Evolutionary conservation across 23 tunicate species (phyloP).

Genomic region (Ascidia mentula): DNA sequence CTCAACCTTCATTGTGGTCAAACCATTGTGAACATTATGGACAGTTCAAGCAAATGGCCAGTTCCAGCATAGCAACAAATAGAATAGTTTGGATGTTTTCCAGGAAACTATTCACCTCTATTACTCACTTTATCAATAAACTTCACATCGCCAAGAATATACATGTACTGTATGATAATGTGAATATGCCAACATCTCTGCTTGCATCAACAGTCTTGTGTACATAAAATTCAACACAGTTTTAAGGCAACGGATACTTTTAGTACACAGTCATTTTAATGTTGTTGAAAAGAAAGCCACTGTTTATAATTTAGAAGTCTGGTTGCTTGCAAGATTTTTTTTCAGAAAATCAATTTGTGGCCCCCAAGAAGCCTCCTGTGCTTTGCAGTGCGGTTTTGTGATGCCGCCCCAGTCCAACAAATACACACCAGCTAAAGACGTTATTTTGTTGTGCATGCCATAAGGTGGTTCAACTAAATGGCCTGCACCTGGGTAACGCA

Average conservation of each 20-base stretch:
- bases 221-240: too few species aligned
- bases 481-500: conserved; percentile 21
- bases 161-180: too few species aligned
- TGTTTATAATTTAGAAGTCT: background rate
- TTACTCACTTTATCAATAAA: too few species aligned
- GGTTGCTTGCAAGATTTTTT: background rate
- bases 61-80: too few species aligned
- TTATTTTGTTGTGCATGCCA: background rate
- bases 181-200: too few species aligned
- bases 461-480: conserved; percentile 25
- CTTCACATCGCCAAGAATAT: too few species aligned
- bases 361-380: conserved; percentile 40
- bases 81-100: too few species aligned
- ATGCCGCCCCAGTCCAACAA: conserved; percentile 36
- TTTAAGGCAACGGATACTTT: background rate
- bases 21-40: too few species aligned
- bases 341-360: conserved; percentile 15
- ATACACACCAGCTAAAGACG: background rate
- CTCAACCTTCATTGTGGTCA: too few species aligned
- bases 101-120: too few species aligned
- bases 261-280: background rate
- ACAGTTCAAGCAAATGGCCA: too few species aligned
- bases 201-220: conserved; percentile 13
- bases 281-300: background rate
- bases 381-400: conserved; percentile 21